Evolutionary conservation across 2,888 invertebrate genomes (phyloP).

Genomic region (Dermolepida albohirtum): DNA sequence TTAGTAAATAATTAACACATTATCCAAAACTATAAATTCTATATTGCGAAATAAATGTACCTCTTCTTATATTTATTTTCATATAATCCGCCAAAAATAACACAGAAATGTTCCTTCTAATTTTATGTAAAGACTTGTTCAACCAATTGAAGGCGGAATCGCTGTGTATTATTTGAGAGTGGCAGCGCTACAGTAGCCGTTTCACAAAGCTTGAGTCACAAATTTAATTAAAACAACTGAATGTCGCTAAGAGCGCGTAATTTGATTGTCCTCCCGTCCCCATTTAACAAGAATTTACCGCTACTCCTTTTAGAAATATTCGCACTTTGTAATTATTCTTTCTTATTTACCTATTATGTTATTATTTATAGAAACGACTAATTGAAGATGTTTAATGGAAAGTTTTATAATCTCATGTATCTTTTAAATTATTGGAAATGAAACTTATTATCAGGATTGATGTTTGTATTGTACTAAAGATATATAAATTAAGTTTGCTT

Average conservation of each 20-base stretch:
- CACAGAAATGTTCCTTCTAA: conserved; percentile 42
- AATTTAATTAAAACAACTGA: conserved; percentile 53
- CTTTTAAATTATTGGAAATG: no score
- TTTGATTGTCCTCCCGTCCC: conserved; percentile 51
- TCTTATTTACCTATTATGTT: no score
- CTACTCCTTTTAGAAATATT: conserved; percentile 26
- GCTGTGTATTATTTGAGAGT: conserved; percentile 15
- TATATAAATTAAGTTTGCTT: no score
- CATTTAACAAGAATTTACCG: conserved; percentile 23
- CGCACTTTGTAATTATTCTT: conserved; percentile 28
- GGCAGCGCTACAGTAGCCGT: neutral
- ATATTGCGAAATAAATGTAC: no score
- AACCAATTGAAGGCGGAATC: conserved; percentile 46
- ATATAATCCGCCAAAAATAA: neutral
- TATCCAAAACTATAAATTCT: no score
- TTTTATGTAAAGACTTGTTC: conserved; percentile 51
- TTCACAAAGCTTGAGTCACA: conserved; percentile 48
- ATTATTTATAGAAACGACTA: no score
- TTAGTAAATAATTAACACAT: no score
- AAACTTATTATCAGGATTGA: no score
- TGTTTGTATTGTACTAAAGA: no score
- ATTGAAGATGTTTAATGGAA: no score
- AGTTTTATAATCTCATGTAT: no score
- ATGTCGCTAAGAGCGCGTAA: conserved; percentile 52
- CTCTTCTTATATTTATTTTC: no score